Evolutionary conservation across 2,797 vertebrate species (phyloP).

Genomic region (Spinus olivaceus): DNA sequence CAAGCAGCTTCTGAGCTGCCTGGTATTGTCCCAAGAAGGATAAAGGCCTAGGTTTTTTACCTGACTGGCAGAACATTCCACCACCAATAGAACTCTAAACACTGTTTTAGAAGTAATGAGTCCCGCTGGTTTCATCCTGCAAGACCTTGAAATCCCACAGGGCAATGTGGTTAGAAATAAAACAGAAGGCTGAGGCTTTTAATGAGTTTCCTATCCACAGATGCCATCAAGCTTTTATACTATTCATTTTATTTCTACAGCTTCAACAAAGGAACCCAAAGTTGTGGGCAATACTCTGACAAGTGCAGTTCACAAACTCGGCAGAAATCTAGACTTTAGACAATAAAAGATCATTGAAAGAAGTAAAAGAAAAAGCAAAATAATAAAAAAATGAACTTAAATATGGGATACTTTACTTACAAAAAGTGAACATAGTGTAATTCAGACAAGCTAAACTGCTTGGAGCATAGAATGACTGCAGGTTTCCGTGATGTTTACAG

Average conservation of each 20-base stretch:
- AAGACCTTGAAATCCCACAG: conserved; percentile 84
- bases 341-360: conserved; percentile 74
- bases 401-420: conserved; percentile 75
- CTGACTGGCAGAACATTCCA: conserved; percentile 87
- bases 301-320: conserved; percentile 76
- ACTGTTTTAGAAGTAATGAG: conserved; percentile 88
- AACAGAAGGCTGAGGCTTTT: conserved; percentile 83
- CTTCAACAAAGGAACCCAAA: conserved; percentile 82
- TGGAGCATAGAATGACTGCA: neutral
- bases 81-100: conserved; percentile 80
- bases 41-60: conserved; percentile 85
- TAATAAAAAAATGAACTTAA: conserved; percentile 72
- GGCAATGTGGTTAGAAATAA: conserved; percentile 84
- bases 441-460: conserved; percentile 40
- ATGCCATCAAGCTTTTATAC: conserved; percentile 85
- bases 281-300: conserved; percentile 81
- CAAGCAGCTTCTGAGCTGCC: conserved; percentile 79
- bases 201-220: conserved; percentile 88
- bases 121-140: conserved; percentile 82
- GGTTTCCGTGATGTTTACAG: neutral
- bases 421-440: conserved; percentile 72
- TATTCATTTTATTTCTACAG: conserved; percentile 85
- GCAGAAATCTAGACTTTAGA: conserved; percentile 78
- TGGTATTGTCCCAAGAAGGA: conserved; percentile 78
- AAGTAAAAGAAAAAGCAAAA: conserved; percentile 75